Evolutionary conservation across 2,888 invertebrate genomes (phyloP), one percentile per base, ranked within the genome.

Genomic region (Petrolisthes manimaculis): DNA sequence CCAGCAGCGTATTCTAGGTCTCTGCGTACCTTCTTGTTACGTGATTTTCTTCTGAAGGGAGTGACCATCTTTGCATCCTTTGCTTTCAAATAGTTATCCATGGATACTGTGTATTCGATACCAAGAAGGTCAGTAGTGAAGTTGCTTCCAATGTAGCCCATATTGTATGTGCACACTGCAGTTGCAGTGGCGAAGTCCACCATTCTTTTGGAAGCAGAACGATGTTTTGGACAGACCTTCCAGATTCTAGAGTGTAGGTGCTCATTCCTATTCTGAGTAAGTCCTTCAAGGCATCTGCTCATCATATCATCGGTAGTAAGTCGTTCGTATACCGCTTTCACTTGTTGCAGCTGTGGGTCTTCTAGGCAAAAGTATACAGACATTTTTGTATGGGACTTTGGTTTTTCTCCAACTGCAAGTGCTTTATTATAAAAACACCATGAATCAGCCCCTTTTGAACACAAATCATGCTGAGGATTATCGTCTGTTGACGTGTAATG

Each of bases 381-480:
- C 84, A 84, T 84, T n/a, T 18, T 55, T 4, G 24, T 51, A 18
- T 84, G 75, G 8, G 74, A 74, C 51, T 51, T 51, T 18, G 74
- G 74, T 54, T 21, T n/a, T 56, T 81, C 74, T n/a, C 75, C 56
- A 1, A 54, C 21, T 75, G 75, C 71, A 9, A 55, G 21, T 14
- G 54, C 75, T 56, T 61, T 54, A 6, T 71, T 89, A 80, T 89
- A 92, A 37, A 90, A 89, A 85, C 91, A 92, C 91, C 91, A 92
- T 0, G 86, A 89, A 8, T 91, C 86, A 5, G 12, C 53, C 69
- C 91, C 91, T 53, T 80, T 9, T 21, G 88, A 91, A 78, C 91
- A 92, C 14, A 89, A 80, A 21, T 90, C 78, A 78, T 92, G 92
- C 81, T 91, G 89, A 6, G 91, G 92, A 37, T 91, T 84, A 18